Conservation (phyloP, 2,113 vertebrate genomes). For the Varanus komodoensis region DNA sequence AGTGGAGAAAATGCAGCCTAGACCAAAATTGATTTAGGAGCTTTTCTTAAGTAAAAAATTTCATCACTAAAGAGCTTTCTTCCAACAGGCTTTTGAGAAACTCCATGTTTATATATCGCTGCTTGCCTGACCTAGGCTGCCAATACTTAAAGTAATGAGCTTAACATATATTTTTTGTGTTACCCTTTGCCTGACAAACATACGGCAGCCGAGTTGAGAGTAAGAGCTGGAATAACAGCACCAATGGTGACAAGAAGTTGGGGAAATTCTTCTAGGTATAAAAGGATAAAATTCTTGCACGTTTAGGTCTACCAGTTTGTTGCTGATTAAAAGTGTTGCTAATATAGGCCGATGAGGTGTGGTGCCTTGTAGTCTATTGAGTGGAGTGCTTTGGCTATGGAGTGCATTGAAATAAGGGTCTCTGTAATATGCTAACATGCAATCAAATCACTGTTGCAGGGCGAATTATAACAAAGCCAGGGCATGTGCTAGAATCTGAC, state of each 20-base stretch:
- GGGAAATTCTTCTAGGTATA: constrained; percentile 35
- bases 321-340: not conserved
- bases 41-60: constrained; percentile 68
- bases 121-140: constrained; percentile 38
- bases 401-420: not conserved
- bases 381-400: not conserved
- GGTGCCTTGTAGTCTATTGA: not conserved
- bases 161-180: constrained; percentile 17
- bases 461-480: not conserved
- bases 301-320: not conserved
- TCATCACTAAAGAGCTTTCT: constrained; percentile 71
- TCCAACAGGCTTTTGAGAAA: constrained; percentile 43
- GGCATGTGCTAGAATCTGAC: not conserved
- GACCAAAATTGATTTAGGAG: constrained; percentile 68
- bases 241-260: not conserved
- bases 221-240: not conserved
- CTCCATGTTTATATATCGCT: not conserved
- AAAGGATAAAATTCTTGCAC: constrained; percentile 47
- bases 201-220: fast-evolving
- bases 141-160: constrained; percentile 36
- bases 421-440: constrained; percentile 1
- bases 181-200: constrained; percentile 27
- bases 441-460: not conserved
- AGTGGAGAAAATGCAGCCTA: constrained; percentile 44
- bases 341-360: not conserved